Percentiles rank a stretch among this genome's conserved stretches.
Conservation (phyloP, 2,888 invertebrate species). For the Microctonus aethiopoides region DNA sequence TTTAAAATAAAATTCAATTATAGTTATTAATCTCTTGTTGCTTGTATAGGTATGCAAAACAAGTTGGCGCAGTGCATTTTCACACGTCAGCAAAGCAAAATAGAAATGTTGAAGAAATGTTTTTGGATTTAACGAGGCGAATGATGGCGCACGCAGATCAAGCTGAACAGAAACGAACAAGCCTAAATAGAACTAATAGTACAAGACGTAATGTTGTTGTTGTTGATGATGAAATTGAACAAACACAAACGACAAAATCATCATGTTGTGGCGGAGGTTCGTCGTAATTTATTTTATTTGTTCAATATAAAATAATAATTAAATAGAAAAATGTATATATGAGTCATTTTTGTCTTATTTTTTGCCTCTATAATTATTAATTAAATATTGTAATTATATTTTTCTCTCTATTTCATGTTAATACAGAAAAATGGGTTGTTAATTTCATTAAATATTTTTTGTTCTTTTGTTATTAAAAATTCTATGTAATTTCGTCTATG, state of each 20-base stretch:
- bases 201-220: constrained; percentile 67
- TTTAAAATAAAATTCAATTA: too few species aligned
- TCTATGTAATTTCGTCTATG: neutral
- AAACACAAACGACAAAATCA: constrained; percentile 56
- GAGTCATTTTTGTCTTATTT: constrained; percentile 38
- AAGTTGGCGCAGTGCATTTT: constrained; percentile 92
- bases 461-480: neutral
- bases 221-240: constrained; percentile 66
- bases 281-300: constrained; percentile 34
- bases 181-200: constrained; percentile 64
- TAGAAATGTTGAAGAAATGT: constrained; percentile 91
- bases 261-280: constrained; percentile 62
- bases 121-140: constrained; percentile 82
- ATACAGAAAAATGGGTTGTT: neutral
- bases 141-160: constrained; percentile 72
- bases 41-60: constrained; percentile 84
- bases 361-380: constrained; percentile 23
- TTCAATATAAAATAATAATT: constrained; percentile 30
- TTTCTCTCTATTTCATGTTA: neutral
- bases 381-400: neutral
- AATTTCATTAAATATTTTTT: neutral
- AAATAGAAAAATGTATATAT: constrained; percentile 38
- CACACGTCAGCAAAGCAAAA: constrained; percentile 94
- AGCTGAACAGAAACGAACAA: constrained; percentile 56
- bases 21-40: neutral